Percentiles rank a stretch among this genome's conserved stretches.
Evolutionary conservation across 1,140 invertebrate genomes (phyloP).

Genomic region (Drosophila lowei): DNA sequence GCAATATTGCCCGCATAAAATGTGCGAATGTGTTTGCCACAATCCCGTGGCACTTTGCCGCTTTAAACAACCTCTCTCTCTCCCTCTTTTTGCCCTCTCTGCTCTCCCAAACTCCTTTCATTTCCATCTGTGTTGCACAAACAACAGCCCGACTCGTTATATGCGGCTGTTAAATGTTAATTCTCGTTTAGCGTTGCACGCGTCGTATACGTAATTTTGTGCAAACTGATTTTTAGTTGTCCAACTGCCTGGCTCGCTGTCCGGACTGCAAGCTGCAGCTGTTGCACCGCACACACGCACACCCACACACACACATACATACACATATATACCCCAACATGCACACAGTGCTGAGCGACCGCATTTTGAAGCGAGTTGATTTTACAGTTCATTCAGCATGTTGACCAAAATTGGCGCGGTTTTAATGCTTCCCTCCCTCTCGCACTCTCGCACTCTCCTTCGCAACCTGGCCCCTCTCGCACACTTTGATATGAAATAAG

Average conservation of each 20-base stretch:
- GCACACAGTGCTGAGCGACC: slow-evolving; percentile 21
- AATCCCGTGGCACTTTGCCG: no score
- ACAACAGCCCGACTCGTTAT: slow-evolving; percentile 54
- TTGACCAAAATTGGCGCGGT: slow-evolving; percentile 78
- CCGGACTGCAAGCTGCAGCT: neutral
- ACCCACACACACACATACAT: neutral
- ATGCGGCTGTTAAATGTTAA: slow-evolving; percentile 71
- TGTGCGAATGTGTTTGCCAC: slow-evolving; percentile 1
- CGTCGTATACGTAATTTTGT: slow-evolving; percentile 70
- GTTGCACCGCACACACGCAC: slow-evolving; percentile 8
- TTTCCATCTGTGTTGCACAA: slow-evolving; percentile 3
- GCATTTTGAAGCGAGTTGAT: slow-evolving; percentile 73
- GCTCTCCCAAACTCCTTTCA: no score
- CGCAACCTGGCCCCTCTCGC: neutral
- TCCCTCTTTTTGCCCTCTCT: slow-evolving; percentile 1
- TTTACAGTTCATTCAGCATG: slow-evolving; percentile 79
- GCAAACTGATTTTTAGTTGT: slow-evolving; percentile 76
- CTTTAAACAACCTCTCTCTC: no score
- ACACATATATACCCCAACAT: no score
- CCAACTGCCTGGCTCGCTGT: neutral
- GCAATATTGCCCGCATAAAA: slow-evolving; percentile 20
- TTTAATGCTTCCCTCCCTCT: slow-evolving; percentile 41
- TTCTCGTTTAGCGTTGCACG: slow-evolving; percentile 66
- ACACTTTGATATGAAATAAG: slow-evolving; percentile 51
- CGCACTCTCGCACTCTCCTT: neutral